Evolutionary conservation across 2,113 vertebrate genomes (phyloP), one percentile per base, ranked within the genome.

Genomic region (Azemiops feae): DNA sequence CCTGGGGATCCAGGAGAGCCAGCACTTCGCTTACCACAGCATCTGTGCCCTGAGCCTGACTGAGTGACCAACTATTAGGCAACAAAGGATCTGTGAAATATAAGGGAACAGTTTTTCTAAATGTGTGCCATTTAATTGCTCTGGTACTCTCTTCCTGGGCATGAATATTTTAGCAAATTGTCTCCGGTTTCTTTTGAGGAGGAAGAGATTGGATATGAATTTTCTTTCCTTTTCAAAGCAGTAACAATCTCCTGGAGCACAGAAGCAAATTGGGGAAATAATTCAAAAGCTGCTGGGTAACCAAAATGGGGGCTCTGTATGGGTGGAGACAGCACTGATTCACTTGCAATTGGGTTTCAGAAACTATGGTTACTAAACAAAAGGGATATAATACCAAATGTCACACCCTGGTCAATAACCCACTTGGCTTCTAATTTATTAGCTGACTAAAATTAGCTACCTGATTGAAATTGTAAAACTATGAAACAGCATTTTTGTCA

Each of bases 41-140:
- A 94, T 94, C 93, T 25, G 1, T 86, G 11, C 12, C 93, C 85
- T 11, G 55, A 86, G 64, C 90, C 89, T 94, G 18, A 54, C 2
- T 87, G 91, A 89, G 50, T 6, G 0, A 39, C 92, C 91, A 64
- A 64, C 92, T 95, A 95, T 0, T 7, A 93, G 89, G 89, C 91
- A 95, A 95, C 96, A 97, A 96, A 96, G 91, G 89, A 64, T 91
- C 95, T 85, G 93, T 96, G 95, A 96, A 96, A 96, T 96, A 95
- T 96, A 5, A 97, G 87, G 57, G 64, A 54, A 88, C 11, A 93
- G 92, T 94, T 93, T 96, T 95, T 93, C 94, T 91, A 94, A 95
- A 96, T 0, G 1, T 92, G 3, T 96, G 95, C 95, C 92, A 89
- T 93, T 94, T 96, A 96, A 96, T 96, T 96, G 95, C 92, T 96